A percentile compares a stretch with the other conserved stretches of the same genome.
phyloP scores from a whole-genome alignment of 2,113 vertebrate species.

The Dipodomys spectabilis region DNA sequence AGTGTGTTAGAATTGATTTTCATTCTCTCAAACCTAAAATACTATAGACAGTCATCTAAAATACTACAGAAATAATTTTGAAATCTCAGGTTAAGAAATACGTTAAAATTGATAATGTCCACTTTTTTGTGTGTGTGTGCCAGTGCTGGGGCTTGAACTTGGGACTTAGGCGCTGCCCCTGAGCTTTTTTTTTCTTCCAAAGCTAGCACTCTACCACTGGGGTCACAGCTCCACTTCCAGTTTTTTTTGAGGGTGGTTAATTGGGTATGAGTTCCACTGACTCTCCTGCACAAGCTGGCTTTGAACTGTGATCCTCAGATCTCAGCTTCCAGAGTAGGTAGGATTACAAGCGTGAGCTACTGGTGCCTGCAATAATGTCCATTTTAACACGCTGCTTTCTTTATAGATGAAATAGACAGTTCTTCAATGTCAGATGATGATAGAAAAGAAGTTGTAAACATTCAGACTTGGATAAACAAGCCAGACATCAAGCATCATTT shows the following conservation, averaged over 20 bases:
- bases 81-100: constrained; percentile 18
- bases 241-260: no score
- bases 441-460: constrained; percentile 97
- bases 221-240: no score
- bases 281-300: no score
- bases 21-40: background rate
- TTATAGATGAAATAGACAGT: constrained; percentile 97
- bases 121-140: background rate
- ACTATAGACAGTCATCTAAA: background rate
- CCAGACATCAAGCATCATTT: constrained; percentile 97
- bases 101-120: constrained; percentile 7
- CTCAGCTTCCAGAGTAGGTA: no score
- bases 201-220: no score
- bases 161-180: no score
- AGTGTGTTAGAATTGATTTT: background rate
- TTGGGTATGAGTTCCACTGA: no score
- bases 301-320: no score
- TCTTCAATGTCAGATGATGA: constrained; percentile 99
- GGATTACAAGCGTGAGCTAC: no score
- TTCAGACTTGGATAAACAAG: constrained; percentile 99
- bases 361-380: background rate
- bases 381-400: constrained; percentile 56
- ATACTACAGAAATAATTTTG: background rate
- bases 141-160: no score
- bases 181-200: no score